Evolutionary conservation across 1,140 invertebrate species (phyloP).

Genomic region (Glomeris maerens): DNA sequence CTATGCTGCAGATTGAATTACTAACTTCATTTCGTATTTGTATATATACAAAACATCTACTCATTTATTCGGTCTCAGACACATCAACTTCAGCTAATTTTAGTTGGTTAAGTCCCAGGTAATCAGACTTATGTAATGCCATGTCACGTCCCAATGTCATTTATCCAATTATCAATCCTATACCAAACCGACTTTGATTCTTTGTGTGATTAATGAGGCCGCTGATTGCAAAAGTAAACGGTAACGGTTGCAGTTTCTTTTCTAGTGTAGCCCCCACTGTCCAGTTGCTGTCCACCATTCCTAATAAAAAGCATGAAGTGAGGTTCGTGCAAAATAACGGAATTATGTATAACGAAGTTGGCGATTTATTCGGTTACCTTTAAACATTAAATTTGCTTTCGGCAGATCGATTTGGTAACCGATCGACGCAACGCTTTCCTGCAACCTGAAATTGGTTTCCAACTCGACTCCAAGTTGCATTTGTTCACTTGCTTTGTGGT

Average conservation of each 20-base stretch:
- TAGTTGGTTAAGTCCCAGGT: too few relatives aligned
- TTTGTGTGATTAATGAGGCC: constrained; percentile 84
- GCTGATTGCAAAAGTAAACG: constrained; percentile 84
- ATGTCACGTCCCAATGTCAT: too few relatives aligned
- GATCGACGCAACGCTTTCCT: constrained; percentile 81
- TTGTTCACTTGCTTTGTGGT: constrained; percentile 85
- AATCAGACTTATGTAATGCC: too few relatives aligned
- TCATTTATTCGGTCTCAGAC: too few relatives aligned
- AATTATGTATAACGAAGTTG: background rate
- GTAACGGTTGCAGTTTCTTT: constrained; percentile 79
- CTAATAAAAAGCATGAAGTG: constrained; percentile 36
- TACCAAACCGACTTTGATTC: constrained; percentile 71
- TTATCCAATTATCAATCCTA: constrained; percentile 65
- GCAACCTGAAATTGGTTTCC: constrained; percentile 63
- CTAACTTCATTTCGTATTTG: too few relatives aligned
- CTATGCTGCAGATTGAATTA: too few relatives aligned
- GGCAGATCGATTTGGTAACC: constrained; percentile 94
- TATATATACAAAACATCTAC: too few relatives aligned
- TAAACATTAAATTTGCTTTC: constrained; percentile 84
- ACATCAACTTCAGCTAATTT: too few relatives aligned
- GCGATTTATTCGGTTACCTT: constrained; percentile 50
- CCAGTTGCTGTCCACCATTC: constrained; percentile 89
- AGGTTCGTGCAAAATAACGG: background rate
- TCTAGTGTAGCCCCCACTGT: constrained; percentile 84
- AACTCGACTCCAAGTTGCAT: constrained; percentile 54